Evolutionary conservation across 2,888 invertebrate species (phyloP), one percentile per base, ranked within the genome.

Genomic region (Plemyria rubiginata): DNA sequence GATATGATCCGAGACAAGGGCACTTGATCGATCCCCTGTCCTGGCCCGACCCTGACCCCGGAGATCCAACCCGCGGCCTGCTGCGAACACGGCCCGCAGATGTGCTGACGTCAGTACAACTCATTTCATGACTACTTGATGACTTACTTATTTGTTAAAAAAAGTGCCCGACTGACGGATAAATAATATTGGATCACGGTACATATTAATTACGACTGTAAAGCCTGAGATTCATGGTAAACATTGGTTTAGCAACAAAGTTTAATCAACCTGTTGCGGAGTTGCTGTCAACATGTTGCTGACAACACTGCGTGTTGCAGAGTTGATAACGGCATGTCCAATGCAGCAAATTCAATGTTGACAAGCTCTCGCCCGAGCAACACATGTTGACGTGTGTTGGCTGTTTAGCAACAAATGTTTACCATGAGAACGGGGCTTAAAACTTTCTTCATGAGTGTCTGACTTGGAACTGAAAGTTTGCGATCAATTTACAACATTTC

Each of bases 41-140:
- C 81, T 78, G 86, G 77, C 82, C 75, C 73, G 86, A 80, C 87
- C 88, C 77, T 88, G 88, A 88, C 88, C 87, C 68, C 64, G 72
- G 73, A 70, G 71, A 70, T 64, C 67, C 70, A 71, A 67, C 70
- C 65, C 70, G 71, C 67, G 65, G 22, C 68, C 65, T 70, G 70
- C 62, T 70, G 70, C 70, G 70, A 70, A 57, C 54, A 67, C 56
- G 54, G 65, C 62, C 60, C 65, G 61, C 64, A 62, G 65, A 70
- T 68, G 60, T 68, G 46, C 58, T 74, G 73, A 75, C 50, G 13
- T 22, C 22, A 22, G 1, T 22, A 50, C 13, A 49, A 41, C 52
- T 56, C 53, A 41, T 58, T 52, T 32, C 45, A 50, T 63, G 62
- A 40, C 45, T 58, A 58, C 16, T n/a, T n/a, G n/a, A n/a, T n/a